A percentile compares a stretch with the other conserved stretches of the same genome.
These are phyloP conservation scores for Odontocolon sp. DNA, from an alignment of 2,888 invertebrate genomes.

Conservation along the genomic window DNA sequence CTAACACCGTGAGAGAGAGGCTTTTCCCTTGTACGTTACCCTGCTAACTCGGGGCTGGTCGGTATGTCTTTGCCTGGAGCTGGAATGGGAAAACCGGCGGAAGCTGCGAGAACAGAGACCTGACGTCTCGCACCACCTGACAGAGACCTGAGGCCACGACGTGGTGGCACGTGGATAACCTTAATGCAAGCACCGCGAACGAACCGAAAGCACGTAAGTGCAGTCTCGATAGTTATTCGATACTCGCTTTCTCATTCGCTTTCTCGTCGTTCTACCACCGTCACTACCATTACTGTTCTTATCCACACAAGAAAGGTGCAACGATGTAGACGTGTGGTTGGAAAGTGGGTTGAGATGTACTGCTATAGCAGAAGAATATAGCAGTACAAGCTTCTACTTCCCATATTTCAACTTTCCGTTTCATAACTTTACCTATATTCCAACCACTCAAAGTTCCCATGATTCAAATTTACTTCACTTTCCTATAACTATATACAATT, in stretches of 20 bases:
- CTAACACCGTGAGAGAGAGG: slow-evolving; percentile 24
- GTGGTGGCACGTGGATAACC: slow-evolving; percentile 52
- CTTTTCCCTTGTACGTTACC: slow-evolving; percentile 43
- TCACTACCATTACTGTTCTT: neutral
- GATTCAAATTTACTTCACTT: too few relatives aligned
- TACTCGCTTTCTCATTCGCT: slow-evolving; percentile 22
- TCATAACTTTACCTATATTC: too few relatives aligned
- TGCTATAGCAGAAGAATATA: slow-evolving; percentile 4
- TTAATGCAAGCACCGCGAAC: slow-evolving; percentile 52
- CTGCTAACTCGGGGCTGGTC: neutral
- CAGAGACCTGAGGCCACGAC: slow-evolving; percentile 15
- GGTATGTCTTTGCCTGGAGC: slow-evolving; percentile 12
- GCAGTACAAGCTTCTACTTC: too few relatives aligned
- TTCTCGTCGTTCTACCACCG: neutral
- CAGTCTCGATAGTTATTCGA: slow-evolving; percentile 59
- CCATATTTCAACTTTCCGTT: neutral
- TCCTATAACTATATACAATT: too few relatives aligned
- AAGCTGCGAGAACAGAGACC: slow-evolving; percentile 19
- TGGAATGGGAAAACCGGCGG: slow-evolving; percentile 1
- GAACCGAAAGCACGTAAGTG: slow-evolving; percentile 55
- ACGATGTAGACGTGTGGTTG: slow-evolving; percentile 35
- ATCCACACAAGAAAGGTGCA: neutral
- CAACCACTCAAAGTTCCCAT: too few relatives aligned
- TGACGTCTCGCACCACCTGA: neutral
- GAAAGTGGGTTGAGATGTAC: slow-evolving; percentile 34